Evolutionary conservation across 2,113 vertebrate genomes (phyloP).

Genomic region (Tapirus terrestris): DNA sequence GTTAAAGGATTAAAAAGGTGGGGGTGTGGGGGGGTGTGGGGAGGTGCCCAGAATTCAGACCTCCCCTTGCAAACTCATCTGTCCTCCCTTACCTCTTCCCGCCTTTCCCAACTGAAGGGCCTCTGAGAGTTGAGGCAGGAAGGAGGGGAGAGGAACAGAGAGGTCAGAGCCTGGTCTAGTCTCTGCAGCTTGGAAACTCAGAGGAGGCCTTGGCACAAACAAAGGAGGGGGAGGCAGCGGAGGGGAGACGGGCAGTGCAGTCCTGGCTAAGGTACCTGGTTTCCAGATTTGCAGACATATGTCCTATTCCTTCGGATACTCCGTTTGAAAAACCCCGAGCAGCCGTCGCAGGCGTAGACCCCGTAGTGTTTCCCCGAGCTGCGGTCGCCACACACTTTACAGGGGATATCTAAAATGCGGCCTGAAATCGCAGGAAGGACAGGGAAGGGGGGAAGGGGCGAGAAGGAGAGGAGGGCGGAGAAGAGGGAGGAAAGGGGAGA

Average conservation of each 20-base stretch:
- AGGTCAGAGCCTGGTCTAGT: not conserved
- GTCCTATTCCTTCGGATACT: slow-evolving; percentile 98
- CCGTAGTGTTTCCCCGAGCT: slow-evolving; percentile 99
- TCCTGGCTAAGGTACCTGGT: slow-evolving; percentile 90
- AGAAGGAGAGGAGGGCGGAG: slow-evolving; percentile 46
- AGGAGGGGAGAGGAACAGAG: not conserved
- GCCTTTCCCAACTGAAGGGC: not conserved
- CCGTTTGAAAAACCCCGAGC: slow-evolving; percentile 99
- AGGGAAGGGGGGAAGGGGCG: not conserved
- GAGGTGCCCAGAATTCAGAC: not conserved
- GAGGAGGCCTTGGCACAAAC: not conserved
- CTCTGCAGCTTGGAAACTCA: not conserved
- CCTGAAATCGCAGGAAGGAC: slow-evolving; percentile 85
- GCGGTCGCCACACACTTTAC: slow-evolving; percentile 98
- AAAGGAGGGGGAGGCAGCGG: not conserved
- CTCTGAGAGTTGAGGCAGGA: not conserved
- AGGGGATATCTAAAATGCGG: slow-evolving; percentile 99
- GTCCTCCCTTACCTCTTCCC: not conserved
- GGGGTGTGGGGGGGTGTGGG: not conserved
- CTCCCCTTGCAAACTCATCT: not conserved
- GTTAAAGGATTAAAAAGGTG: not conserved
- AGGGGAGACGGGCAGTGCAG: not conserved
- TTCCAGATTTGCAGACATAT: slow-evolving; percentile 99
- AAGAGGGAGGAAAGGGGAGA: slow-evolving; percentile 49
- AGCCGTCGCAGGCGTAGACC: slow-evolving; percentile 98